These are phyloP conservation scores for Furcifer pardalis DNA, from an alignment of 2,797 vertebrate genomes.

Conservation along the genomic window DNA sequence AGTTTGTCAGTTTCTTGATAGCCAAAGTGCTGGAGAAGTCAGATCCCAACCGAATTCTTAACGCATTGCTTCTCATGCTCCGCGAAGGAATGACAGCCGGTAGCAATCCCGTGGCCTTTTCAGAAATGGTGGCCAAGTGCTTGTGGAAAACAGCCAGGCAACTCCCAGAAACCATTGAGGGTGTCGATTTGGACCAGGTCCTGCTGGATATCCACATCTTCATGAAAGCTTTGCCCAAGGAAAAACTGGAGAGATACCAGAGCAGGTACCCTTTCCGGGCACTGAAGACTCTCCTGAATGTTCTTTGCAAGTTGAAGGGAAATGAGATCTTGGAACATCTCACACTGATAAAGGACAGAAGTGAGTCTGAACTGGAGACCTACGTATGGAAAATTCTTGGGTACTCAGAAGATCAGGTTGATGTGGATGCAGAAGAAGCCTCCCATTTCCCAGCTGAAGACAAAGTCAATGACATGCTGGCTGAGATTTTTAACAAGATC, in stretches of 20 bases:
- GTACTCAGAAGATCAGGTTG: conserved; percentile 36
- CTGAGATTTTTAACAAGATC: neutral
- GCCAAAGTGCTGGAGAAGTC: conserved; percentile 82
- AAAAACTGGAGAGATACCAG: conserved; percentile 79
- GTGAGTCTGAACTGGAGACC: conserved; percentile 80
- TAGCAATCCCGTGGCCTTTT: conserved; percentile 76
- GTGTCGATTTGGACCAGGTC: conserved; percentile 79
- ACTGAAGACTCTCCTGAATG: conserved; percentile 81
- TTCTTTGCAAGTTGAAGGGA: conserved; percentile 80
- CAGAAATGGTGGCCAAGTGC: conserved; percentile 85
- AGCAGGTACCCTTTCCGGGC: conserved; percentile 79
- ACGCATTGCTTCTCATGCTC: conserved; percentile 81
- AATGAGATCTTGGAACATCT: conserved; percentile 80
- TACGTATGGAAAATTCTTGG: conserved; percentile 75
- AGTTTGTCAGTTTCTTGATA: conserved; percentile 80
- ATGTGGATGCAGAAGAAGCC: neutral
- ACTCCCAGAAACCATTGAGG: conserved; percentile 79
- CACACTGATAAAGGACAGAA: conserved; percentile 78
- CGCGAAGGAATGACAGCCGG: conserved; percentile 80
- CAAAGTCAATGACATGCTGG: neutral
- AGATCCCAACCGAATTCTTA: conserved; percentile 81
- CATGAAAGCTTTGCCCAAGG: conserved; percentile 81
- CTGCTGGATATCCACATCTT: conserved; percentile 80
- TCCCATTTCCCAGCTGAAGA: neutral
- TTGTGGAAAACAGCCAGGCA: conserved; percentile 80